These are phyloP conservation scores for Bos taurus DNA, from an alignment of 2,113 vertebrate species.

Conservation along the genomic window DNA sequence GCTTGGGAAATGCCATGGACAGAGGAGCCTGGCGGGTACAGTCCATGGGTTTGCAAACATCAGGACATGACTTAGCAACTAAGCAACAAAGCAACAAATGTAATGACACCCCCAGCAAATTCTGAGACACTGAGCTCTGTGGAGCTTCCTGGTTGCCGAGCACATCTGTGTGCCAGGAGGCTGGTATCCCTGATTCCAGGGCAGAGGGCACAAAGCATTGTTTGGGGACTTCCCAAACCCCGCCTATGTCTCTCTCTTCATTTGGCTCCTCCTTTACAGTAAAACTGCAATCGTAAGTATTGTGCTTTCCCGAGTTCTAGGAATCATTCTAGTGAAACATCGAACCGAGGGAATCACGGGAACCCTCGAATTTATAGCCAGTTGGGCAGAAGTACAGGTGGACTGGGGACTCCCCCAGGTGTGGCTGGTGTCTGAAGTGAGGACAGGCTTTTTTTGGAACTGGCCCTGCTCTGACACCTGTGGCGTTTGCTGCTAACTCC, in stretches of 20 bases:
- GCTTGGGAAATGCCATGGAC: background rate
- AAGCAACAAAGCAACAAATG: background rate
- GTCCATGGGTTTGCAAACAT: background rate
- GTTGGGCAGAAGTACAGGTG: background rate
- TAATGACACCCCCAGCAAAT: background rate
- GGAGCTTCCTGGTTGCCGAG: background rate
- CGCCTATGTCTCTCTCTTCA: background rate
- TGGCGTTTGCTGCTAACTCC: background rate
- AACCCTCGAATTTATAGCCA: background rate
- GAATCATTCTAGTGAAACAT: background rate
- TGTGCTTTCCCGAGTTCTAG: background rate
- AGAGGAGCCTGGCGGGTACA: background rate
- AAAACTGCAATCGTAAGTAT: background rate
- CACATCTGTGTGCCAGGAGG: background rate
- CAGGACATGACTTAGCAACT: background rate
- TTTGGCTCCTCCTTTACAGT: background rate
- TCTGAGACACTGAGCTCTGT: background rate
- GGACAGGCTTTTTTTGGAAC: background rate
- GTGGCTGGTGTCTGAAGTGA: background rate
- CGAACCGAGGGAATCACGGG: background rate
- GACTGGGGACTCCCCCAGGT: no score
- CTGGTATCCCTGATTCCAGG: background rate
- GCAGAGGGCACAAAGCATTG: background rate
- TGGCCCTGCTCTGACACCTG: background rate
- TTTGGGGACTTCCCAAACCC: background rate